A percentile compares a stretch with the other conserved stretches of the same genome.
Conservation (phyloP, 2,113 vertebrate species). For the Dipodomys stephensi region DNA sequence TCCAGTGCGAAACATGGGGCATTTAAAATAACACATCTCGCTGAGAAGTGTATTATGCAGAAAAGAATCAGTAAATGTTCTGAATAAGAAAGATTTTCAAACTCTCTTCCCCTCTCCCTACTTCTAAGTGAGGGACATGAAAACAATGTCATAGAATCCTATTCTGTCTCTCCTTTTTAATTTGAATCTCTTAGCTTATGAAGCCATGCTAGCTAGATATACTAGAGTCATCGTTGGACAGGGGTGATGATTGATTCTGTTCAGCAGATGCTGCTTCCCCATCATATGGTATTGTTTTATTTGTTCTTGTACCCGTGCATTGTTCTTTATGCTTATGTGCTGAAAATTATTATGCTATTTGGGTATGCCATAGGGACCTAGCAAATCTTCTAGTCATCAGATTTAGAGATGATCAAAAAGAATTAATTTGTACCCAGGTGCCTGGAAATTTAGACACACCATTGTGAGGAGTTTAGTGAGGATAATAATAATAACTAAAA, state of each 20-base stretch:
- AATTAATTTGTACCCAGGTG: neutral
- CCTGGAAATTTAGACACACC: neutral
- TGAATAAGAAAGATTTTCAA: neutral
- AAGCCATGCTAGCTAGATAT: neutral
- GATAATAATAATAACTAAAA: neutral
- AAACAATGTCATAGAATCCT: neutral
- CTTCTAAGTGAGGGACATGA: neutral
- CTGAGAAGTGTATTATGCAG: neutral
- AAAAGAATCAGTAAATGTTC: neutral
- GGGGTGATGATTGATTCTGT: neutral
- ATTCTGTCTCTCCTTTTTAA: neutral
- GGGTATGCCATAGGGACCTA: neutral
- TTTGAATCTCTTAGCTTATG: neutral
- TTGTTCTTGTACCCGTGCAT: neutral
- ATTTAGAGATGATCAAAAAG: conserved; percentile 26
- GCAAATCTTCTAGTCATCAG: neutral
- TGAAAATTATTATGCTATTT: conserved; percentile 37
- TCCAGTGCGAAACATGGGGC: neutral
- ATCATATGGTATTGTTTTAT: conserved; percentile 1
- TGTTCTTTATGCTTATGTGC: conserved; percentile 1
- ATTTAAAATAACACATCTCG: neutral
- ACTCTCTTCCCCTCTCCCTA: neutral
- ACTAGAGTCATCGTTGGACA: neutral
- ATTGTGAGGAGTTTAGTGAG: neutral
- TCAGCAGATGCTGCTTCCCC: neutral